These are phyloP conservation scores for Paramormyrops hopkinsi DNA, from an alignment of 2,797 vertebrate species.

Conservation along the genomic window DNA sequence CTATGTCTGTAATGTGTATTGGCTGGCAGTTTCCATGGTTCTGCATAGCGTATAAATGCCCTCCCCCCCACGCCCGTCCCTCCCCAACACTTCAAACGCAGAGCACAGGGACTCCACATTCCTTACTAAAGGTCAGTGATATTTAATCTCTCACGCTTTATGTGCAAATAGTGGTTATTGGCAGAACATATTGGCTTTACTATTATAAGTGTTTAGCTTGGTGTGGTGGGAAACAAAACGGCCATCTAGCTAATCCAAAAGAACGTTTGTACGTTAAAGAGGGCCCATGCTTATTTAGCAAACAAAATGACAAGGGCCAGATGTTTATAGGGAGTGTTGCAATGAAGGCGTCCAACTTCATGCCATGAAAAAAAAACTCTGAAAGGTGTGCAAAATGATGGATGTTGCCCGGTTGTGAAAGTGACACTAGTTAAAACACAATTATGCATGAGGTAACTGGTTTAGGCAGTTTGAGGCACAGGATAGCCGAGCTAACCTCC, in stretches of 20 bases:
- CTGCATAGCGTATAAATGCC: background rate
- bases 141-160: constrained; percentile 3
- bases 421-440: constrained; percentile 5
- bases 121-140: background rate
- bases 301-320: background rate
- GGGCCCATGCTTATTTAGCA: background rate
- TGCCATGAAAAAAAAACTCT: constrained; percentile 25
- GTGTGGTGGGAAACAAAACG: background rate
- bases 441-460: background rate
- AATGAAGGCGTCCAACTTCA: background rate
- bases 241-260: background rate
- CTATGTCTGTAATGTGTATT: too few relatives aligned
- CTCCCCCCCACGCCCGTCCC: background rate
- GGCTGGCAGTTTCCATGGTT: background rate
- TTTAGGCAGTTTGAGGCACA: background rate
- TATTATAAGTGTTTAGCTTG: background rate
- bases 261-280: background rate
- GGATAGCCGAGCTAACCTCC: background rate
- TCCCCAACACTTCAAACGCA: background rate
- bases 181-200: background rate
- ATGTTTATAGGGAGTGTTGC: constrained; percentile 5
- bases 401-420: constrained; percentile 31
- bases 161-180: background rate
- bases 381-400: constrained; percentile 48
- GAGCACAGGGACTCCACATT: background rate